Base-by-base conservation (phyloP, 2,888 invertebrate species). In the Caenorhabditis virilis region DNA sequence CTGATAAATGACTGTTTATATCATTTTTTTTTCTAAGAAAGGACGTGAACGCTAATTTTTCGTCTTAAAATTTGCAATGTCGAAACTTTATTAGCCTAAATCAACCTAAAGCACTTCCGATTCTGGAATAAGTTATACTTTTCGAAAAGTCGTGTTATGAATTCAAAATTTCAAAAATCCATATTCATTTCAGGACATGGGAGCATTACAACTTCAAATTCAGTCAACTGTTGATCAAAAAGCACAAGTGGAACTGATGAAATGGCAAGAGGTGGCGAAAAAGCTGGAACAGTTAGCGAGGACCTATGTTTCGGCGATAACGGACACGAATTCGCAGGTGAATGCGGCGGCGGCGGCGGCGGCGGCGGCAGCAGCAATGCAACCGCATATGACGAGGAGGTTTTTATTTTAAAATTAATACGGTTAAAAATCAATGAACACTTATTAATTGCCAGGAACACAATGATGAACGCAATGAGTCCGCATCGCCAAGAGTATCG, bases 301-400 rank as follows among this genome's bases (percentile, higher is more conserved):
- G 23, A 49, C 33, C 4, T 65, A 49, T 27, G 9, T 56, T 7
- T n/a, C 27, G n/a, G 43, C 47, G 0, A 35, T 65, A 2, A 11
- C 18, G 0, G 65, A 65, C 25, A 38, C 9, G 0, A 20, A 23
- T 16, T 49, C 49, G 9, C 57, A 57, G 22, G 36, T 23, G n/a
- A 43, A 33, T 5, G 61, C 54, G 6, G 54, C 55, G 15, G 35
- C 35, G 41, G 5, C 15, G 4, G 41, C 41, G 6, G 41, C 41
- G n/a, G n/a, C n/a, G n/a, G n/a, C n/a, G n/a, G n/a, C n/a, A 16
- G 53, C 46, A 0, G 57, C 58, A 0, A 53, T 53, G 11, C 52
- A 57, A 53, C 53, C 57, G 1, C 63, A 57, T 22, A 45, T 53
- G 11, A 41, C 57, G 49, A 57, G 57, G 63, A 63, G 57, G 63